Percentiles rank a stretch among this genome's conserved stretches.
These are phyloP conservation scores for Chironex yamaguchii DNA, from an alignment of 30 jellyfish, hydroid and myxozoan genomes.

Conservation along the genomic window DNA sequence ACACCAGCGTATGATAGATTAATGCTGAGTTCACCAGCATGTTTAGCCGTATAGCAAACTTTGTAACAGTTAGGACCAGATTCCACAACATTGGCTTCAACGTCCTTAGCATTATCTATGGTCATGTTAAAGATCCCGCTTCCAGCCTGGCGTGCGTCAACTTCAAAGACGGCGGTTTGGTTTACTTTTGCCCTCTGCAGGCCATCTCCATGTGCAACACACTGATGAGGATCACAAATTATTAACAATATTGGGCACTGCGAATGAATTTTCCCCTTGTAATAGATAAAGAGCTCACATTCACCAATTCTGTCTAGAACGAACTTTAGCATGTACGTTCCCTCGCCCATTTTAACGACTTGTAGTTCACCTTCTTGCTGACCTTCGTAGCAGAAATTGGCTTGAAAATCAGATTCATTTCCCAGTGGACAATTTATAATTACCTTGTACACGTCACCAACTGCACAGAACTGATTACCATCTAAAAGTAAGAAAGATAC, in stretches of 20 bases:
- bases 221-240: slow-evolving; percentile 82
- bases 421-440: too few species aligned
- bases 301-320: background rate
- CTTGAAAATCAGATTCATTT: background rate
- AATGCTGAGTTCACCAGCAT: slow-evolving; percentile 55
- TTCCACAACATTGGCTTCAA: slow-evolving; percentile 64
- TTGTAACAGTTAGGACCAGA: slow-evolving; percentile 57
- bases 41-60: slow-evolving; percentile 72
- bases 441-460: background rate
- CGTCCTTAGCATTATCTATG: slow-evolving; percentile 64
- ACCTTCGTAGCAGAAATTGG: background rate
- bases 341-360: background rate
- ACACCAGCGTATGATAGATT: slow-evolving; percentile 66
- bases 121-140: slow-evolving; percentile 82
- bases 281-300: background rate
- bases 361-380: background rate
- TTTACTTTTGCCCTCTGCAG: slow-evolving; percentile 78
- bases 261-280: background rate
- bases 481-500: background rate
- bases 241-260: slow-evolving; percentile 74
- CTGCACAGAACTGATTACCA: background rate
- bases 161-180: slow-evolving; percentile 81
- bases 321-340: background rate
- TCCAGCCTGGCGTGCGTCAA: slow-evolving; percentile 90
- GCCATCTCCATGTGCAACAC: slow-evolving; percentile 92